Base-by-base conservation (phyloP, 2,797 vertebrate species). In the Numenius phaeopus region DNA sequence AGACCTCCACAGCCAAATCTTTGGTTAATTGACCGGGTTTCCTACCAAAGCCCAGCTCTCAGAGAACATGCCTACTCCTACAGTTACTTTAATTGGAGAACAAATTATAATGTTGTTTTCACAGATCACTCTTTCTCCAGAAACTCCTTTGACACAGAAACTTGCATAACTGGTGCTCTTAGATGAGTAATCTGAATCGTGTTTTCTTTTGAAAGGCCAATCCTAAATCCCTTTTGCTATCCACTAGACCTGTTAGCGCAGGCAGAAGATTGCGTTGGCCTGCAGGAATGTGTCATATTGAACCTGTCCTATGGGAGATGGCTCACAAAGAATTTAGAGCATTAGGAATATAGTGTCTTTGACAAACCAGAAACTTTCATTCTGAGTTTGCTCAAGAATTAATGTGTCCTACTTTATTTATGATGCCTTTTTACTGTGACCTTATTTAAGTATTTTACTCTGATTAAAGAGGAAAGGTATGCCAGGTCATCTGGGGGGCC, bases 141-240 rank as follows among this genome's bases (percentile, higher is more conserved):
- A 97, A 97, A 93, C 88, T 94, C 92, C 82, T 93, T 94, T 92
- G 93, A 95, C 94, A 96, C 78, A 96, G 77, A 92, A 96, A 95
- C 90, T 96, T 94, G 94, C 94, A 87, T 93, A 95, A 95, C 81
- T 70, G 22, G 55, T 70, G 78, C 82, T 90, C 77, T 90, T 55
- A 90, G 89, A 94, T 96, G 95, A 96, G 83, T 96, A 95, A 95
- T 91, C 70, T 4, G 23, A 90, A 57, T 84, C 32, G 1, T 95
- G 91, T 87, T 94, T 95, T 73, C 93, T 93, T 93, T 84, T 70
- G n/a, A 96, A 95, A 96, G 88, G 88, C 88, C 88, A 87, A 70
- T 73, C 81, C 71, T 83, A 59, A 94, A 79, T 93, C 85, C 55
- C 44, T 92, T 96, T 94, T 93, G 37, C 95, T 84, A 73, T 90